phyloP scores from a whole-genome alignment of 2,888 invertebrate genomes.

The Idaea biselata region DNA sequence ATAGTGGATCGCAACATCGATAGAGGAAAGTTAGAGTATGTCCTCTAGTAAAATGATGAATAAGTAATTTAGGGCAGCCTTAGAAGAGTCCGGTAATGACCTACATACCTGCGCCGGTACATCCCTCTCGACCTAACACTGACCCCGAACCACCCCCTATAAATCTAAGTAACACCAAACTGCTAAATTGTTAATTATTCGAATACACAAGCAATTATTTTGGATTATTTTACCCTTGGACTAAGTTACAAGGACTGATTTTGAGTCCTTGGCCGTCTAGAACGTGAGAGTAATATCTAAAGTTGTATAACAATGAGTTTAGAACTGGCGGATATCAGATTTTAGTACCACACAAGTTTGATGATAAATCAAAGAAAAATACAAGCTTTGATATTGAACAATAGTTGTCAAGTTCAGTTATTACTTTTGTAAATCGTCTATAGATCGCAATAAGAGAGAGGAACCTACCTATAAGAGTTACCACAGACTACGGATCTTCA shows the following conservation, averaged over 20 bases:
- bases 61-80: background rate
- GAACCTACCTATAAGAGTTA: background rate
- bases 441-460: background rate
- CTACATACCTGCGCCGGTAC: background rate
- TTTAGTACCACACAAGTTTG: background rate
- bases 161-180: background rate
- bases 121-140: background rate
- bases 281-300: background rate
- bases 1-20: no score
- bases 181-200: background rate
- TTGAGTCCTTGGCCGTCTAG: background rate
- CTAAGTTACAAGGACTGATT: background rate
- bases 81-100: background rate
- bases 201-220: background rate
- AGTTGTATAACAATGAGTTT: no score
- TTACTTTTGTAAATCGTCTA: background rate
- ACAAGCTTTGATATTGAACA: background rate
- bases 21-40: no score
- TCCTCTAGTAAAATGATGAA: no score
- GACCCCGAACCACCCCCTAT: background rate
- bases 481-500: background rate
- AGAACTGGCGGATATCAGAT: no score
- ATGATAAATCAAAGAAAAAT: background rate
- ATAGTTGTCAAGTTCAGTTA: background rate
- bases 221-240: background rate